These are phyloP conservation scores for Phorcus lineatus DNA, from an alignment of 2,888 invertebrate genomes.

Conservation along the genomic window DNA sequence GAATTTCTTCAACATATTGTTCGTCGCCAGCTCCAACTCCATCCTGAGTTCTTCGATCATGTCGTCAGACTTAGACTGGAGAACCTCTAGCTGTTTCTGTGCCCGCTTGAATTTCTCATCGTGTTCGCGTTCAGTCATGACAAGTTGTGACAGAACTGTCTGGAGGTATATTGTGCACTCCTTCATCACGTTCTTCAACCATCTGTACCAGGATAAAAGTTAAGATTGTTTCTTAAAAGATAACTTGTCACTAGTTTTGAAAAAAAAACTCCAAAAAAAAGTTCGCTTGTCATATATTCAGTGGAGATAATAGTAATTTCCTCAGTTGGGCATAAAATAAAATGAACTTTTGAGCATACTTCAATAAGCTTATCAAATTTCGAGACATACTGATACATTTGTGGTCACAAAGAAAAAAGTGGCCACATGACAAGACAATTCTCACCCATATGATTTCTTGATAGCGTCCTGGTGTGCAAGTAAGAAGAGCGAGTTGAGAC, in stretches of 20 bases:
- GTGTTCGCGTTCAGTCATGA: constrained; percentile 52
- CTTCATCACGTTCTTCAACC: constrained; percentile 60
- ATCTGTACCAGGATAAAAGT: constrained; percentile 45
- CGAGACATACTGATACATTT: too few relatives aligned
- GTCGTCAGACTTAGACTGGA: constrained; percentile 40
- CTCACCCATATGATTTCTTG: constrained; percentile 63
- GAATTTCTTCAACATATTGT: constrained; percentile 2
- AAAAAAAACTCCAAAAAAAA: too few relatives aligned
- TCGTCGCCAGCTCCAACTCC: constrained; percentile 1
- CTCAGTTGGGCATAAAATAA: too few relatives aligned
- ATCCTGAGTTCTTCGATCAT: constrained; percentile 9
- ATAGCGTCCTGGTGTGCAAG: constrained; percentile 53
- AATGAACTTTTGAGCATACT: too few relatives aligned
- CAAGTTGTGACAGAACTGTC: constrained; percentile 51
- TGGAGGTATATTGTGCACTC: constrained; percentile 50
- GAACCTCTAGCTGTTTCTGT: constrained; percentile 38
- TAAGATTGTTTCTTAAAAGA: too few relatives aligned
- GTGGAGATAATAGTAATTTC: too few relatives aligned
- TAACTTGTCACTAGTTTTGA: too few relatives aligned
- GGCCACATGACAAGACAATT: background rate
- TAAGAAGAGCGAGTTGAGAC: constrained; percentile 52
- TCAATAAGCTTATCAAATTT: background rate
- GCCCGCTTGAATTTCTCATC: constrained; percentile 42
- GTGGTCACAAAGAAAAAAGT: too few relatives aligned
- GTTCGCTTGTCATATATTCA: too few relatives aligned